These are phyloP conservation scores for Myotis brandtii DNA, from an alignment of 2,113 vertebrate genomes.

Conservation along the genomic window DNA sequence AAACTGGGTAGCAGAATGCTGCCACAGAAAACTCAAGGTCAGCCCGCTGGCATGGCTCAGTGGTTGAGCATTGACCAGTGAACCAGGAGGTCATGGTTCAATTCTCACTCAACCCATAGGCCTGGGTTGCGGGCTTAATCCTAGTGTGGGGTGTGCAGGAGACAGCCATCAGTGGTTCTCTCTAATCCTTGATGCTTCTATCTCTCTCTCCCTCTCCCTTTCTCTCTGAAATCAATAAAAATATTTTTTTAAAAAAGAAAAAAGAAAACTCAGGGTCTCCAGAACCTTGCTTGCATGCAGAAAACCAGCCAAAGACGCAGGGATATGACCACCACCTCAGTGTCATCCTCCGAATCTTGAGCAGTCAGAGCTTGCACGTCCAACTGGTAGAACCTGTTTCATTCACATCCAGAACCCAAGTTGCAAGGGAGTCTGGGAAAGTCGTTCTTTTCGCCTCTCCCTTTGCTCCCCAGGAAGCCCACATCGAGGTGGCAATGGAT, in stretches of 20 bases:
- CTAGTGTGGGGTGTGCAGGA: no score
- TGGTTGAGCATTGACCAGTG: no score
- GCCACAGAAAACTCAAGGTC: background rate
- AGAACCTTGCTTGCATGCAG: background rate
- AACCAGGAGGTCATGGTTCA: no score
- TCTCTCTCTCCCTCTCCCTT: no score
- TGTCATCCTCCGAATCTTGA: background rate
- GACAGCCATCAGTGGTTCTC: no score
- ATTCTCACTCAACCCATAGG: no score
- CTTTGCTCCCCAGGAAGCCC: background rate
- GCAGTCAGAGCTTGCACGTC: background rate
- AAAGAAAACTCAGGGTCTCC: background rate
- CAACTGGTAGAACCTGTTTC: background rate
- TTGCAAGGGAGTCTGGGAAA: constrained; percentile 8
- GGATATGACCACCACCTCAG: background rate
- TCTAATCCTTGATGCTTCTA: no score
- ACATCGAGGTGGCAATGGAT: background rate
- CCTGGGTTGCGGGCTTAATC: no score
- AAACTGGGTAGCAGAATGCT: background rate
- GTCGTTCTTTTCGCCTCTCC: background rate
- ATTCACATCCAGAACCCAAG: background rate
- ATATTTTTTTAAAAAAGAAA: no score
- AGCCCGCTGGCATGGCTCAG: no score
- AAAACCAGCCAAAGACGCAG: background rate
- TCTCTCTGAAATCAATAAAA: no score